These are phyloP conservation scores for Tiliacea citrago DNA, from an alignment of 2,888 invertebrate genomes.

Conservation along the genomic window DNA sequence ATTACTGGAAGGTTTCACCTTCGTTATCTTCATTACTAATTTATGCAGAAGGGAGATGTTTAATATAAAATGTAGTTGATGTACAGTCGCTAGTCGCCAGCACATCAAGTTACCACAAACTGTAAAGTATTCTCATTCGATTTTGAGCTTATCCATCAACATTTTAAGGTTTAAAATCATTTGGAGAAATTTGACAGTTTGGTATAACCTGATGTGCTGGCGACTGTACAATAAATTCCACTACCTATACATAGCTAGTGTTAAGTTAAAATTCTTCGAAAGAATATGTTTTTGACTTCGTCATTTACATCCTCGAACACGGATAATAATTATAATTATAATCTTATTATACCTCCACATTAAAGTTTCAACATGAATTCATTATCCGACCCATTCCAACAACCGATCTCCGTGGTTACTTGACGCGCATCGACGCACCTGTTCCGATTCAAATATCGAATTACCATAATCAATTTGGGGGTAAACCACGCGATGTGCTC, in stretches of 20 bases:
- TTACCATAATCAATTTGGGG: slow-evolving; percentile 73
- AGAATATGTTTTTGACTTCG: slow-evolving; percentile 5
- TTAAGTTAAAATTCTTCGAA: not conserved
- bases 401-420: slow-evolving; percentile 38
- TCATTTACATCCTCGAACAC: slow-evolving; percentile 8
- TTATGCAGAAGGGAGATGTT: not conserved
- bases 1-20: slow-evolving; percentile 10
- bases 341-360: slow-evolving; percentile 29
- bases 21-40: not conserved
- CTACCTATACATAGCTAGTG: not conserved
- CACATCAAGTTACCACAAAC: too few relatives aligned
- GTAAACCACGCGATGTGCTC: slow-evolving; percentile 67
- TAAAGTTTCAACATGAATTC: slow-evolving; percentile 48
- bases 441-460: slow-evolving; percentile 61
- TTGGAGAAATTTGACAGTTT: too few relatives aligned
- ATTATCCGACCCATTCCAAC: slow-evolving; percentile 27
- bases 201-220: too few relatives aligned
- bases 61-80: not conserved
- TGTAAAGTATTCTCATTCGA: too few relatives aligned
- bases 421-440: slow-evolving; percentile 58
- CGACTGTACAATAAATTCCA: slow-evolving; percentile 3
- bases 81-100: too few relatives aligned
- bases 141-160: too few relatives aligned
- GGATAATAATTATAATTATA: slow-evolving; percentile 39
- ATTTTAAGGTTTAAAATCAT: too few relatives aligned